Conservation (phyloP, 1,140 invertebrate species). For the Zaprionus taronus region DNA sequence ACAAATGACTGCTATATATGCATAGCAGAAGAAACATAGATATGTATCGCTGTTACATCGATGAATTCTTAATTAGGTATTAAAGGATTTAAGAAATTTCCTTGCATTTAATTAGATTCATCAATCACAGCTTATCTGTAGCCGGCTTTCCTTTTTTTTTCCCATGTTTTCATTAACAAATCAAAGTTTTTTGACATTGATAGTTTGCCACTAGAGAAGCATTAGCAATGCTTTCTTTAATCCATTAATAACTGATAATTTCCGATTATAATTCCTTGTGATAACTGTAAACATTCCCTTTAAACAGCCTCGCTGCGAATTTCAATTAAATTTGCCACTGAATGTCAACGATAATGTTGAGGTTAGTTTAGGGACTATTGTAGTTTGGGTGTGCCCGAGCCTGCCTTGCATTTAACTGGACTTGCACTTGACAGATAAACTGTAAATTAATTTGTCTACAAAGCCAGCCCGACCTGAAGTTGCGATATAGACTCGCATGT, state of each 20-base stretch:
- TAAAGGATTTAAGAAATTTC: too few species aligned
- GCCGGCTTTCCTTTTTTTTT: too few species aligned
- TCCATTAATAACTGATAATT: too few species aligned
- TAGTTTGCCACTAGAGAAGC: background rate
- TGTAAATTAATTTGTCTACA: conserved; percentile 65
- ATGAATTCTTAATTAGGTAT: too few species aligned
- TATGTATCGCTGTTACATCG: too few species aligned
- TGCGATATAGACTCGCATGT: conserved; percentile 56
- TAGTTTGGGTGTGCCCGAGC: conserved; percentile 7
- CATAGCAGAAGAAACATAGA: too few species aligned
- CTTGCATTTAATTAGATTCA: too few species aligned
- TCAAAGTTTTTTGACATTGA: too few species aligned
- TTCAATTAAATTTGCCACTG: conserved; percentile 8
- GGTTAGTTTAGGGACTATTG: background rate
- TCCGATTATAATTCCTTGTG: background rate
- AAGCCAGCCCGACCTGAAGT: background rate
- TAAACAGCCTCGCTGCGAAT: background rate
- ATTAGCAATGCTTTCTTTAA: background rate
- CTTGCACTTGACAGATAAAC: conserved; percentile 66
- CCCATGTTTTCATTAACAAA: too few species aligned
- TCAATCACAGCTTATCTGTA: too few species aligned
- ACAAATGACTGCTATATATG: too few species aligned
- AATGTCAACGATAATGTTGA: background rate
- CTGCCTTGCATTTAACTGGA: conserved; percentile 26
- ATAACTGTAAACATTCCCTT: background rate